Evolutionary conservation across 2,113 vertebrate species (phyloP).

Genomic region (Catagonus wagneri): DNA sequence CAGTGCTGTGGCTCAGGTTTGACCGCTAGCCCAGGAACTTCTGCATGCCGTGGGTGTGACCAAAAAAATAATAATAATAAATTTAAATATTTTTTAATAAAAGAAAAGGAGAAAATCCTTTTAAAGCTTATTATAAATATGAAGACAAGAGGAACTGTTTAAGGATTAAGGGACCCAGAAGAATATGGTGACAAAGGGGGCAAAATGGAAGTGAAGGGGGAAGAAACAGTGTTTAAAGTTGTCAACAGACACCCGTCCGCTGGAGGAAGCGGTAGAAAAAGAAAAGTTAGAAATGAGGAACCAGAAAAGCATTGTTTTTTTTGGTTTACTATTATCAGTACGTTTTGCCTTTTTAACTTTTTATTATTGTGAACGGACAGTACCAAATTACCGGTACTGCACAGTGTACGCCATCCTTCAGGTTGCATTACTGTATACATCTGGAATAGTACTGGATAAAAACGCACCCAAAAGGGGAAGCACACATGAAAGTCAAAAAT

Average conservation of each 20-base stretch:
- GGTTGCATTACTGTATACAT: conserved; percentile 82
- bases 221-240: conserved; percentile 14
- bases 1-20: too few relatives aligned
- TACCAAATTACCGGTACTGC: conserved; percentile 61
- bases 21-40: too few relatives aligned
- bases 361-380: conserved; percentile 78
- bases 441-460: conserved; percentile 78
- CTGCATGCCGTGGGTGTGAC: too few relatives aligned
- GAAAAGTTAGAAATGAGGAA: conserved; percentile 49
- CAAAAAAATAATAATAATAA: too few relatives aligned
- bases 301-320: conserved; percentile 23
- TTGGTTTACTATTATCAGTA: conserved; percentile 75
- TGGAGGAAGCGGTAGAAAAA: neutral
- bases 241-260: neutral
- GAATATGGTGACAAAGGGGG: neutral
- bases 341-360: conserved; percentile 81
- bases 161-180: neutral
- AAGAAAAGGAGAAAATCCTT: neutral
- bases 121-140: conserved; percentile 64
- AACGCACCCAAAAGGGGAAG: conserved; percentile 78
- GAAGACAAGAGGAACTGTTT: conserved; percentile 23
- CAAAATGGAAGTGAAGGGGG: conserved; percentile 25
- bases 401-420: conserved; percentile 70
- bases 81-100: too few relatives aligned
- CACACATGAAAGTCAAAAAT: conserved; percentile 79